Conservation (phyloP, 37 sponge, comb jelly and placozoan genomes). For the Hormiphora californensis region DNA sequence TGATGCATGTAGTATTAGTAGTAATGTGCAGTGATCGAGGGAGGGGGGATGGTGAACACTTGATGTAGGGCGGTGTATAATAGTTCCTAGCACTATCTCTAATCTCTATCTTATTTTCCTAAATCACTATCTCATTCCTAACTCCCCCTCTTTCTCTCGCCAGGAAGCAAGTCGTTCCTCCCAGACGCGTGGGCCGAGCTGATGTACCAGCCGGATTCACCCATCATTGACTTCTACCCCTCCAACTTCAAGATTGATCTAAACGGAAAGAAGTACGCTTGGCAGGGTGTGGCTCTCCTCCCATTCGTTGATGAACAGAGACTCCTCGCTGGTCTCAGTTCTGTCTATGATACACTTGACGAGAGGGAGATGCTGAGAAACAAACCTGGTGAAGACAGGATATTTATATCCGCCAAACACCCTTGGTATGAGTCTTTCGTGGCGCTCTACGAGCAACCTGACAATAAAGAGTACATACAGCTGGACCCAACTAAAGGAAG, state of each 20-base stretch:
- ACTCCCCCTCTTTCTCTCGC: no score
- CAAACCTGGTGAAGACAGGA: constrained; percentile 53
- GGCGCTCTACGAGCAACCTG: constrained; percentile 53
- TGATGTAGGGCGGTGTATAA: no score
- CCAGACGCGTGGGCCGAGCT: constrained; percentile 76
- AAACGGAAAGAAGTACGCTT: constrained; percentile 98
- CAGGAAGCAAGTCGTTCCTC: constrained; percentile 81
- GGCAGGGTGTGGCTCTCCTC: constrained; percentile 97
- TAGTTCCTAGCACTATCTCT: no score
- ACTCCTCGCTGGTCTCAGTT: constrained; percentile 68
- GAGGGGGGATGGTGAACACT: no score
- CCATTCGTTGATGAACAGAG: constrained; percentile 96
- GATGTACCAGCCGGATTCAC: constrained; percentile 81
- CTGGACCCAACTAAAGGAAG: constrained; percentile 35
- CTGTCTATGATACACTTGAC: constrained; percentile 68
- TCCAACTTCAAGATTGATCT: constrained; percentile 89
- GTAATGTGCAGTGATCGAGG: no score
- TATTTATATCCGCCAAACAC: constrained; percentile 56
- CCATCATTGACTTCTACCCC: constrained; percentile 99
- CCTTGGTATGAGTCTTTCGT: constrained; percentile 54
- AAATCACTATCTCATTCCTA: no score
- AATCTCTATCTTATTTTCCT: no score
- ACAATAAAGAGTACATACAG: constrained; percentile 1
- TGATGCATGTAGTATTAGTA: no score
- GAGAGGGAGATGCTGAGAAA: constrained; percentile 60